phyloP scores from a whole-genome alignment of 2,113 vertebrate species.

The Bufo bufo region DNA sequence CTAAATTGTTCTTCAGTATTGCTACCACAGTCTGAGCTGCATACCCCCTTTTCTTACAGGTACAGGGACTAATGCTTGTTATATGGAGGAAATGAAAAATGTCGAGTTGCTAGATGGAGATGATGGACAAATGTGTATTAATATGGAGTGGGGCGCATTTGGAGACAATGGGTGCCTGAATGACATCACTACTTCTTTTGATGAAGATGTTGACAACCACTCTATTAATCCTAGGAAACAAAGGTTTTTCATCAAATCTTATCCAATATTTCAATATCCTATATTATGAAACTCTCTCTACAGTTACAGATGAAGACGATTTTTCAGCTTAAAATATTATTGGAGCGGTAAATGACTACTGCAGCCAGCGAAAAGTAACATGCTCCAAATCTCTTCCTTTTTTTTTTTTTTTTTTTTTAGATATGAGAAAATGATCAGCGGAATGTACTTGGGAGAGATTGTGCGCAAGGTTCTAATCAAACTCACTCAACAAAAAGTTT shows the following conservation, averaged over 20 bases:
- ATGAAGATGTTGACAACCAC: constrained; percentile 64
- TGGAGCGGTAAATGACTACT: too few species aligned
- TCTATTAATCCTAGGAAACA: constrained; percentile 74
- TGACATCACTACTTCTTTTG: constrained; percentile 66
- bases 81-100: constrained; percentile 78
- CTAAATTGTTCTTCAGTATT: neutral
- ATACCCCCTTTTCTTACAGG: constrained; percentile 61
- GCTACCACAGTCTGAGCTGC: neutral
- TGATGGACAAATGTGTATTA: constrained; percentile 75
- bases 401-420: constrained; percentile 59
- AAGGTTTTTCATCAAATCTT: constrained; percentile 65
- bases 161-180: constrained; percentile 73
- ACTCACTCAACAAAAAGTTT: constrained; percentile 63
- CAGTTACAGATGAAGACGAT: neutral
- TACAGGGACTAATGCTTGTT: constrained; percentile 78
- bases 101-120: constrained; percentile 65
- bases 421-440: constrained; percentile 80
- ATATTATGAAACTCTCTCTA: neutral
- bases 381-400: neutral
- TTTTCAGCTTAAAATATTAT: too few species aligned
- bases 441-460: constrained; percentile 79
- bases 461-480: constrained; percentile 73
- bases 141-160: constrained; percentile 81
- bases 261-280: neutral
- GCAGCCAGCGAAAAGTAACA: neutral